Conservation (phyloP, 2,797 vertebrate genomes). For the Rhinophrynus dorsalis region DNA sequence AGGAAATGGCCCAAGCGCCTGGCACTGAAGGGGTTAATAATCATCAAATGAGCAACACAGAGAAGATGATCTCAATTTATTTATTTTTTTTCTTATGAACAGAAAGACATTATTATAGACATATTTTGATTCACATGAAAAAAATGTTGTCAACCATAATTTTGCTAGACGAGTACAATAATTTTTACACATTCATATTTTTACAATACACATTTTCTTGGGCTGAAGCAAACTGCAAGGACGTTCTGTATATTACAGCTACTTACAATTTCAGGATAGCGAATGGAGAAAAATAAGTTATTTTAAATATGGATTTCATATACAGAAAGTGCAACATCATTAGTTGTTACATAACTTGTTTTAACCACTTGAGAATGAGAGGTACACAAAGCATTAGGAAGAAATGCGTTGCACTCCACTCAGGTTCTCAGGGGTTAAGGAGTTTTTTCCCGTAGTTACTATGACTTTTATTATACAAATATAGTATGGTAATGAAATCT, state of each 20-base stretch:
- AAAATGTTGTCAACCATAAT: constrained; percentile 81
- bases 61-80: constrained; percentile 78
- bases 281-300: constrained; percentile 97
- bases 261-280: constrained; percentile 94
- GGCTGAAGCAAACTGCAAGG: constrained; percentile 90
- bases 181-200: constrained; percentile 88
- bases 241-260: constrained; percentile 96
- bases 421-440: too few relatives aligned
- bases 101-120: constrained; percentile 94
- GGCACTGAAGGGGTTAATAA: too few relatives aligned
- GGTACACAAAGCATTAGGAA: too few relatives aligned
- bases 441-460: too few relatives aligned
- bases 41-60: too few relatives aligned
- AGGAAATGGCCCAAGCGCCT: too few relatives aligned
- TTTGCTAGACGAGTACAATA: constrained; percentile 90
- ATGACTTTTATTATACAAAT: constrained; percentile 70
- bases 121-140: constrained; percentile 94
- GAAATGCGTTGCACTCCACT: too few relatives aligned
- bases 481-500: constrained; percentile 63
- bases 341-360: constrained; percentile 89
- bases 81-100: constrained; percentile 86
- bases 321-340: constrained; percentile 97
- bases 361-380: too few relatives aligned
- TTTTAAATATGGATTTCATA: constrained; percentile 99
- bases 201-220: constrained; percentile 92